Percentiles rank a stretch among this genome's conserved stretches.
Conservation (phyloP, 2,797 vertebrate species). For the Gymnoscopelus microlampas region DNA sequence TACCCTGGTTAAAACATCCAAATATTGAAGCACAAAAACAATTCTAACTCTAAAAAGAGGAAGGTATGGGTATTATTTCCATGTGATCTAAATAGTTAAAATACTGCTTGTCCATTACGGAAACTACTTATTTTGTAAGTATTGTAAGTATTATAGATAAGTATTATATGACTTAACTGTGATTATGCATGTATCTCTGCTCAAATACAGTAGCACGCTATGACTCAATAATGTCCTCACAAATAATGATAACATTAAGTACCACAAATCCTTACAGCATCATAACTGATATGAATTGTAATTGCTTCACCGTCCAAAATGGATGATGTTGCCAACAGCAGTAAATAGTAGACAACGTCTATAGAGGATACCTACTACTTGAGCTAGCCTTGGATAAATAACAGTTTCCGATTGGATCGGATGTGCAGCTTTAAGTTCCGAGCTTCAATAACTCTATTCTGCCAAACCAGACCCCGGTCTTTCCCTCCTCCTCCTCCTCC, state of each 20-base stretch:
- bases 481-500: not conserved
- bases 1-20: constrained; percentile 29
- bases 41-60: not conserved
- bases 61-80: too few relatives aligned
- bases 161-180: not conserved
- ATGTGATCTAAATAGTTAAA: too few relatives aligned
- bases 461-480: not conserved
- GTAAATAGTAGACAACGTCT: constrained; percentile 6
- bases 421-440: not conserved
- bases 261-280: not conserved
- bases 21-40: not conserved
- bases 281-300: not conserved
- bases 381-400: not conserved
- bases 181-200: not conserved
- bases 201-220: not conserved
- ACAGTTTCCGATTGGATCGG: constrained; percentile 2
- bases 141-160: not conserved
- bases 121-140: too few relatives aligned
- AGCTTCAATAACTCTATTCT: not conserved
- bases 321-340: constrained; percentile 20
- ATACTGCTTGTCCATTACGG: too few relatives aligned
- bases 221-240: not conserved
- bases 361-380: too few relatives aligned
- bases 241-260: not conserved
- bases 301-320: not conserved